Evolutionary conservation across 2,113 vertebrate species (phyloP).

Genomic region (Vidua macroura): DNA sequence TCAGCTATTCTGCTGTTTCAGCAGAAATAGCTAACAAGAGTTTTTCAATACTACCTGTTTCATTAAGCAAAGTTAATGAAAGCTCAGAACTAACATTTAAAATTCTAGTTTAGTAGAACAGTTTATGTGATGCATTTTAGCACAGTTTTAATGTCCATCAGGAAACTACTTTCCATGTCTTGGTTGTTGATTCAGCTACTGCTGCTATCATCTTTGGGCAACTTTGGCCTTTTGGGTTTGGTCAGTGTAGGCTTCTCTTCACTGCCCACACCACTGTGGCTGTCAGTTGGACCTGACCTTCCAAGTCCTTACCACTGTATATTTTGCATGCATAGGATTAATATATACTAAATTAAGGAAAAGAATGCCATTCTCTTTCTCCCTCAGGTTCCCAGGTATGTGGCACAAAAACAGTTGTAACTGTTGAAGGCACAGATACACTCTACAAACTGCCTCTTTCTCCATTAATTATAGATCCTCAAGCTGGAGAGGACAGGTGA

Average conservation of each 20-base stretch:
- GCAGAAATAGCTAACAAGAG: not conserved
- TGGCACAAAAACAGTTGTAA: conserved; percentile 45
- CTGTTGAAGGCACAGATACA: not conserved
- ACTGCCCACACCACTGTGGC: not conserved
- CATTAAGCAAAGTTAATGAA: not conserved
- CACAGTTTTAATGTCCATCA: not conserved
- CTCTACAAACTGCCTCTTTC: conserved; percentile 44
- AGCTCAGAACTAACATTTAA: not conserved
- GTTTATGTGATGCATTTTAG: not conserved
- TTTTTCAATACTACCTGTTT: not conserved
- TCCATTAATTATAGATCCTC: conserved; percentile 19
- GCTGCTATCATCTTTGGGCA: not conserved
- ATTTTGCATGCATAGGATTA: not conserved
- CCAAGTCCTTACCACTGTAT: not conserved
- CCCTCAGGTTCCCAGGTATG: conserved; percentile 14
- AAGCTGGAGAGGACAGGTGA: conserved; percentile 10
- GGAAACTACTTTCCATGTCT: not conserved
- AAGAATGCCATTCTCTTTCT: not conserved
- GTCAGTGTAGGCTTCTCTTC: not conserved
- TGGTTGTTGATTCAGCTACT: not conserved
- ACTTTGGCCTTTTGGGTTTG: not conserved
- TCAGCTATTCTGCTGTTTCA: not conserved
- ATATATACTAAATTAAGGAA: not conserved
- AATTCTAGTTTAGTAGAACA: not conserved
- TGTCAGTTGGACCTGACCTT: not conserved